Base-by-base conservation (phyloP, 2,888 invertebrate species). In the Sarcophaga caerulescens region DNA sequence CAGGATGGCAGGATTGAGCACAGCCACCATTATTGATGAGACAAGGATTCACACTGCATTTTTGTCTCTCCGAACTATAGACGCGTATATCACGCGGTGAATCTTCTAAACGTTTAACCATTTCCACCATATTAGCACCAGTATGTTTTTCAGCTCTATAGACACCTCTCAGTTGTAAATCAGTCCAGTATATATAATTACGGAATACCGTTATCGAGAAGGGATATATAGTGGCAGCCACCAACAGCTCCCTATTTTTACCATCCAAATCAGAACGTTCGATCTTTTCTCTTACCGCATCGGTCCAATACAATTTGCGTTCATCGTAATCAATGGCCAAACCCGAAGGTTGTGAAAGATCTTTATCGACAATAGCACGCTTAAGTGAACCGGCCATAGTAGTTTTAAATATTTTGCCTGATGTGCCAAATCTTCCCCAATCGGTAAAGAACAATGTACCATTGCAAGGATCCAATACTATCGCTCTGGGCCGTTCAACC, bases 121-220 rank as follows among this genome's bases (percentile, higher is more conserved):
- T 96, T 91, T 98, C 98, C 3, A 98, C 95, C 96, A 98, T 97
- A 90, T 98, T 97, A 4, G 97, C 97, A 0, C 99, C 99, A 0
- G 99, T 99, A 90, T 98, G 97, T 92, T 99, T 99, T 91, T 99
- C 99, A 0, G 99, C 99, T 65, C 99, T 94, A 92, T 99, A 99
- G 0, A 99, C 98, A 1, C 99, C 99, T 77, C 98, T 94, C 5
- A 98, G 93, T 91, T 98, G 98, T 83, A 99, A 94, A 93, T 99
- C 99, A 0, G 99, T 99, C 99, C 99, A 99, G 93, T 98, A 99
- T 78, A 99, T 98, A 91, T 97, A 97, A 91, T 97, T 96, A 25
- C 97, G 95, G 92, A 96, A 97, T 0, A 99, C 97, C 0, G 98
- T 97, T 66, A 99, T 96, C 0, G 98, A 98, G 93, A 98, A 99